Evolutionary conservation across 2,888 invertebrate species (phyloP), one percentile per base, ranked within the genome.

Genomic region (Nasonovia ribisnigri): DNA sequence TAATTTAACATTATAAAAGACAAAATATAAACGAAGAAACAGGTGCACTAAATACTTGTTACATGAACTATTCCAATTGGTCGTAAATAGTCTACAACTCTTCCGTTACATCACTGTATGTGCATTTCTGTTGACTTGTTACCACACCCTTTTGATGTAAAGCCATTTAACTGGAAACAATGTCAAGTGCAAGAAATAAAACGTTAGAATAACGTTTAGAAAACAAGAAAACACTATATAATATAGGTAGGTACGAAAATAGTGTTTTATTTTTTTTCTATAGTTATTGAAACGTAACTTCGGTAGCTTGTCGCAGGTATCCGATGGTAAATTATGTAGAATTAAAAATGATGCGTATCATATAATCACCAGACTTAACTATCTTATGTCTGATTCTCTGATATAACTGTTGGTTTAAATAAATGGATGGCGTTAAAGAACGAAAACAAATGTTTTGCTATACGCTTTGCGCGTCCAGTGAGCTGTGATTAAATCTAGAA

Each of bases 401-500:
- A 67, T 67, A 90, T 36, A 36, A 77, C 8, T 51, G 24, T 51
- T 10, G 13, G 10, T 48, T 90, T 77, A 51, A 48, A 46, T 90
- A 90, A 77, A 48, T 20, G 67, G n/a, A 67, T 67, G 67, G n/a
- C n/a, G 67, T n/a, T 67, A 67, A 16, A 16, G n/a, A 67, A 67
- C n/a, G n/a, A n/a, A 43, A 60, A 89, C 89, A 42, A 43, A 57
- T 46, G 43, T 77, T 90, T 77, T 90, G 48, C n/a, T 36, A 42
- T 36, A 43, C 26, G 84, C 90, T 29, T 77, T 48, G 6, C 2
- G 48, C 36, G n/a, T n/a, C 1, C 67, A 13, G 36, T 77, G 48
- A 77, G 36, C 26, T 16, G 48, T 13, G 77, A 90, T 90, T 90
- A 77, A 90, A 90, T 90, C 90, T 90, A 90, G 90, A 90, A 90